Base-by-base conservation (phyloP, 2,797 vertebrate genomes). In the Epinephelus malabaricus region DNA sequence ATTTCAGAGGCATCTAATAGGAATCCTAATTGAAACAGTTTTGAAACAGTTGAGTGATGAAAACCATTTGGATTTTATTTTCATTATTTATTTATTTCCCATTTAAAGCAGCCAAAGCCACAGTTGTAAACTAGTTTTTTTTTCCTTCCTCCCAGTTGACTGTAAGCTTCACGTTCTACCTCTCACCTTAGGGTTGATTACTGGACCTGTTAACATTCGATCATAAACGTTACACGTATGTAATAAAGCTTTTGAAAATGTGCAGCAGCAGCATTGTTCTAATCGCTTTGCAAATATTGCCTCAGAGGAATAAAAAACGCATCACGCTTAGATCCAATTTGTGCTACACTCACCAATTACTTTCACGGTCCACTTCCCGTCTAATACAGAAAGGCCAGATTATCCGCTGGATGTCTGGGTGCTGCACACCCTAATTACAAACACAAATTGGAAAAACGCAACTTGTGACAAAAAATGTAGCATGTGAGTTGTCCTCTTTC, bases 251-350 rank as follows among this genome's bases (percentile, higher is more conserved):
- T 81, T 87, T 70, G 18, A 83, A 92, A 94, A 89, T 86, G 82
- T 89, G 91, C 92, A 83, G 79, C 71, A 75, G 68, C 79, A 74
- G 90, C 90, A 90, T 92, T 93, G 90, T 94, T 94, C 83, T 92
- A 94, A 95, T 94, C 89, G 81, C 87, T 92, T 89, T 83, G 90
- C 92, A 94, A 94, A 95, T 93, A 93, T 93, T 86, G 91, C 93
- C 92, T 92, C 92, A 61, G 82, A 95, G 93, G 92, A 90, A 87
- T 85, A 92, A 89, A 91, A 94, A 93, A 83, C 84, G 71, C 92
- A 94, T 94, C 91, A 92, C 76, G 85, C 92, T 94, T 92, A 89
- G 90, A 95, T 95, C 95, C 95, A 95, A 96, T 96, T 96, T 95
- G 93, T 93, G 94, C 91, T 93, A 83, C 92, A 89, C 88, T 94